Conservation (phyloP, 2,113 vertebrate species). For the Takifugu flavidus region DNA sequence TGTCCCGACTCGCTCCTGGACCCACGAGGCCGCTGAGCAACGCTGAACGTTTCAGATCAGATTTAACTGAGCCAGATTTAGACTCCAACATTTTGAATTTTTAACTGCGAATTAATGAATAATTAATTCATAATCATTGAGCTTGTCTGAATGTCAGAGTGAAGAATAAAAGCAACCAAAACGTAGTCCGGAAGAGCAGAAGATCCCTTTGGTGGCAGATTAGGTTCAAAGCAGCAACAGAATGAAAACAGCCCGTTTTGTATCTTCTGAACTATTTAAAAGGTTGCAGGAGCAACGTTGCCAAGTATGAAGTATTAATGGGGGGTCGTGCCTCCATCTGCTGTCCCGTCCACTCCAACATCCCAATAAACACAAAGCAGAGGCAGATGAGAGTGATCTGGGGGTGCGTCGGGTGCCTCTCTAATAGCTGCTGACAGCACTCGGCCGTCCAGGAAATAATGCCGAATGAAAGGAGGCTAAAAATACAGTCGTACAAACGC, state of each 20-base stretch:
- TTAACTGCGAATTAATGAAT: no score
- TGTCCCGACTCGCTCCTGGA: no score
- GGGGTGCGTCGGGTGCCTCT: neutral
- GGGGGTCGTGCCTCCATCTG: conserved; percentile 51
- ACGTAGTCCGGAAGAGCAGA: no score
- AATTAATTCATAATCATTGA: no score
- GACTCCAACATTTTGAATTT: no score
- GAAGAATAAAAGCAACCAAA: no score
- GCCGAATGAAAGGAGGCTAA: conserved; percentile 54
- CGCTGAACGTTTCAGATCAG: no score
- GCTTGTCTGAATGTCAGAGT: no score
- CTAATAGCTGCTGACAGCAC: conserved; percentile 36
- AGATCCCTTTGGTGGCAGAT: neutral
- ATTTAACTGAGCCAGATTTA: no score
- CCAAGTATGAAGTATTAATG: conserved; percentile 58
- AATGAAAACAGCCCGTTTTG: conserved; percentile 49
- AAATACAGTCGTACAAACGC: conserved; percentile 65
- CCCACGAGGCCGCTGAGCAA: no score
- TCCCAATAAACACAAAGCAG: conserved; percentile 44
- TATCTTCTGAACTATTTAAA: conserved; percentile 58
- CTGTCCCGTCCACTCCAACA: conserved; percentile 35
- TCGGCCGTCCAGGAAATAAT: conserved; percentile 29
- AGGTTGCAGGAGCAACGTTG: conserved; percentile 42
- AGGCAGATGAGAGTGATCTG: conserved; percentile 47
- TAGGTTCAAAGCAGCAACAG: conserved; percentile 42